phyloP scores from a whole-genome alignment of 2,113 vertebrate genomes.

The Labeo rohita region DNA sequence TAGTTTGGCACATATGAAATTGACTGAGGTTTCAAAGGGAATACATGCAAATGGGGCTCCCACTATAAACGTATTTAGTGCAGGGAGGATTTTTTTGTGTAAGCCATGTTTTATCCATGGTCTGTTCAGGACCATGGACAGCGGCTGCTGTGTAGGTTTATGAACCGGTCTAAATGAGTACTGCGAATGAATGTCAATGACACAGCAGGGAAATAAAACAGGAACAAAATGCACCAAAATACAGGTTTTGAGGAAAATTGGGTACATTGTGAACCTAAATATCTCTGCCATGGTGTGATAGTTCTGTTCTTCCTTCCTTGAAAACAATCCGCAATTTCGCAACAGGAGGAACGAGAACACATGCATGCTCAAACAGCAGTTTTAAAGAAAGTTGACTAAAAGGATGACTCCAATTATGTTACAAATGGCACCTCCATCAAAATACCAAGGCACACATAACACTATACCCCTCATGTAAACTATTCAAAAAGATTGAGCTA shows the following conservation, averaged over 20 bases:
- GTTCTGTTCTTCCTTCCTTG: background rate
- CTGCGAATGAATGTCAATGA: background rate
- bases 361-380: background rate
- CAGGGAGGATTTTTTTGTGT: background rate
- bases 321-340: background rate
- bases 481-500: conserved; percentile 40
- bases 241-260: conserved; percentile 6
- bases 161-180: background rate
- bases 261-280: conserved; percentile 19
- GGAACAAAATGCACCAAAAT: conserved; percentile 2
- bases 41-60: background rate
- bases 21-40: background rate
- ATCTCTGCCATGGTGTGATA: background rate
- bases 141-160: conserved; percentile 26
- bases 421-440: conserved; percentile 38
- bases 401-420: conserved; percentile 13
- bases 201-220: conserved; percentile 11
- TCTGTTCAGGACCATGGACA: conserved; percentile 62
- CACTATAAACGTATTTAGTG: background rate
- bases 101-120: conserved; percentile 15
- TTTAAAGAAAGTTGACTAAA: background rate
- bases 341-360: background rate
- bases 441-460: background rate
- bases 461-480: conserved; percentile 17
- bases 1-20: background rate